Evolutionary conservation across 2,888 invertebrate genomes (phyloP).

Genomic region (Harpagoxenus sublaevis): DNA sequence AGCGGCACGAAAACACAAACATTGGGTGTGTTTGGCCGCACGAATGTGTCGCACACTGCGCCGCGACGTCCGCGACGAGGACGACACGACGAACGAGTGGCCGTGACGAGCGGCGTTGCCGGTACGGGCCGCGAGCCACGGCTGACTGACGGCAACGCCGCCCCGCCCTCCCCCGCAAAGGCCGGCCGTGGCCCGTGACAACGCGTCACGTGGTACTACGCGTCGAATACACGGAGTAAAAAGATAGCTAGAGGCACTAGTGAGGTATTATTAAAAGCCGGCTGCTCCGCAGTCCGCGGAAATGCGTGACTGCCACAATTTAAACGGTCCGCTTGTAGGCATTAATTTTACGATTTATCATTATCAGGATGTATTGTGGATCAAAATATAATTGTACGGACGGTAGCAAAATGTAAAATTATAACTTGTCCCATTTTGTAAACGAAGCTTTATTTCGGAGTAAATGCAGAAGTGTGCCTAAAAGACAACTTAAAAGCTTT

Average conservation of each 20-base stretch:
- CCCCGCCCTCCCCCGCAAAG: constrained; percentile 26
- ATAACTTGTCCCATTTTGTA: background rate
- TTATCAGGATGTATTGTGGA: background rate
- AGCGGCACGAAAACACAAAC: constrained; percentile 83
- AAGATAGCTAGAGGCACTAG: background rate
- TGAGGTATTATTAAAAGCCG: background rate
- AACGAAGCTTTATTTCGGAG: background rate
- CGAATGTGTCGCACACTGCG: constrained; percentile 76
- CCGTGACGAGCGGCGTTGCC: constrained; percentile 75
- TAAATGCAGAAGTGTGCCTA: background rate
- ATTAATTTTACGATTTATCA: background rate
- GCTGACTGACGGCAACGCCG: constrained; percentile 71
- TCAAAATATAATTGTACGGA: background rate
- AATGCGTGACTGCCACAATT: constrained; percentile 1
- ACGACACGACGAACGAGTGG: constrained; percentile 49
- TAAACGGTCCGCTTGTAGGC: background rate
- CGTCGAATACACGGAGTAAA: background rate
- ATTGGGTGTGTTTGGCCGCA: constrained; percentile 83
- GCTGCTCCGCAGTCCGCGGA: background rate
- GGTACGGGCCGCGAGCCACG: constrained; percentile 67
- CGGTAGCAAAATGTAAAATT: background rate
- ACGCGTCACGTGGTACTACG: constrained; percentile 63
- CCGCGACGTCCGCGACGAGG: constrained; percentile 32
- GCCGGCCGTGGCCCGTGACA: constrained; percentile 31
- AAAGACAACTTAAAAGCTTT: background rate